These are phyloP conservation scores for Aphelinus certus DNA, from an alignment of 1,140 invertebrate species.

Conservation along the genomic window DNA sequence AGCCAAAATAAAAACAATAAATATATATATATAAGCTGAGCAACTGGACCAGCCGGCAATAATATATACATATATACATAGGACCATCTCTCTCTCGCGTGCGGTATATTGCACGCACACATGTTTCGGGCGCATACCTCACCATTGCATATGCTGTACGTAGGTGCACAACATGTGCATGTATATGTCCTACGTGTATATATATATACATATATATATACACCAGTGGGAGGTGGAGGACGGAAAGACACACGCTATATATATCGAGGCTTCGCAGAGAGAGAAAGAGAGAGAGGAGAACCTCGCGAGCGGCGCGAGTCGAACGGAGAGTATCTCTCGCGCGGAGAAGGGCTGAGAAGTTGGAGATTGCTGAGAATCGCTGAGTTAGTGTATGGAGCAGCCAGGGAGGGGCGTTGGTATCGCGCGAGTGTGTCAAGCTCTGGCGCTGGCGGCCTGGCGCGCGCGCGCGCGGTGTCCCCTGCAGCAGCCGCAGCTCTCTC, in stretches of 20 bases:
- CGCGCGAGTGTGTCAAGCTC: neutral
- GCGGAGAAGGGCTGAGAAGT: no score
- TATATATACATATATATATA: neutral
- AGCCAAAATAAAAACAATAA: no score
- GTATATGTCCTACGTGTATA: neutral
- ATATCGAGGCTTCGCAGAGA: neutral
- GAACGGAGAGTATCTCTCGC: neutral
- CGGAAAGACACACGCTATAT: no score
- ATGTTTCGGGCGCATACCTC: neutral
- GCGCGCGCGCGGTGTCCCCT: neutral
- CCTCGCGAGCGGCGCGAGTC: neutral
- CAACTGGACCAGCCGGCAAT: no score
- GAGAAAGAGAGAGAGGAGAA: neutral
- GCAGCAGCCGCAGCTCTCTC: no score
- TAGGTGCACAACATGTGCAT: neutral
- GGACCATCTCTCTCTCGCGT: no score
- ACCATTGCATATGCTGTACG: neutral
- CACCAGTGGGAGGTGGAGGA: neutral
- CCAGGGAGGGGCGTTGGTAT: conserved; percentile 2
- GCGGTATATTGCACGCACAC: neutral
- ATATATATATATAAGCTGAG: no score
- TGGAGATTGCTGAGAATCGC: no score
- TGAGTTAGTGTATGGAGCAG: neutral
- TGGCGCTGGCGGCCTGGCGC: neutral
- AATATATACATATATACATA: no score